Evolutionary conservation across 35 echinoderm and acorn worm genomes (phyloP), one percentile per base, ranked within the genome.

Genomic region (Eucidaris tribuloides): DNA sequence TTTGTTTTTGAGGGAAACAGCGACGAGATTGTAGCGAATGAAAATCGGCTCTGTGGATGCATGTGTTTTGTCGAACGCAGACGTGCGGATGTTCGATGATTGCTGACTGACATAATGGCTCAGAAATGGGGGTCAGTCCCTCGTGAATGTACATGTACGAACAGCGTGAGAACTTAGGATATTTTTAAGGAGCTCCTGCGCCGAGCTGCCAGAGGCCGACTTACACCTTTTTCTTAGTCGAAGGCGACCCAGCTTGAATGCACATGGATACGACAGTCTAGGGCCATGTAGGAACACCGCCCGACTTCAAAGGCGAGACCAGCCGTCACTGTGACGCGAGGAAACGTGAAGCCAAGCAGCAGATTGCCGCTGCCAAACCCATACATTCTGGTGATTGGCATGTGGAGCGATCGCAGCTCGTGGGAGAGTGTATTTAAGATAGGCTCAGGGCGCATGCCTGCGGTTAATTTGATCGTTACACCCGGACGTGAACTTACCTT

Each of bases 351-450:
- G 48, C 48, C 48, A 52, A n/a, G 9, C 9, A n/a, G 48, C 9
- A 52, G n/a, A 52, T 52, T n/a, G 9, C 9, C 48, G 9, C 48
- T 31, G 61, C 11, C 30, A 64, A 64, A 64, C 61, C 13, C 37
- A 32, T 64, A 34, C 18, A 64, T 27, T 64, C 37, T 3, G 7
- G 29, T 74, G 68, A 74, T 74, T 74, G 68, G 68, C 68, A 74
- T 74, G 40, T 74, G 34, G 7, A 6, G 35, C 13, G 29, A 6
- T 17, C 6, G 29, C 3, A 33, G 64, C 64, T 74, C 19, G 15
- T 74, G 68, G 68, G 66, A 72, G 32, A 25, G 60, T 63, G 66
- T 72, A 72, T 72, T 72, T 72, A 72, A 72, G 40, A 40, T 72
- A 7, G 22, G 66, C 66, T 40, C 20, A 40, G 18, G 66, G 66